Base-by-base conservation (phyloP, 1,140 invertebrate genomes). In the Danaus melanippus region DNA sequence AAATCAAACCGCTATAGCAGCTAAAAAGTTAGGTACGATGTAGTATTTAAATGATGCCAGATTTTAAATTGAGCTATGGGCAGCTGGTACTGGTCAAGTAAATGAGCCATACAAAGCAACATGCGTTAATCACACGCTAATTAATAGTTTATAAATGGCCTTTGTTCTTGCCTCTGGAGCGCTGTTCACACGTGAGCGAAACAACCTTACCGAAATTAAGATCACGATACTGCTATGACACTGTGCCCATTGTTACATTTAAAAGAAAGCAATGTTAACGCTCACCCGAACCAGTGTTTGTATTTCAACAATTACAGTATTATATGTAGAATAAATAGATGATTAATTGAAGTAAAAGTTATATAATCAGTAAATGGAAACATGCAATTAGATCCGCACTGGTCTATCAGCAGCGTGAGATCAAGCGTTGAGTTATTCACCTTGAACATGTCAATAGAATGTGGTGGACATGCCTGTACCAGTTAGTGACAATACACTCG, bases 181-280 rank as follows among this genome's bases (percentile, higher is more conserved):
- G 64, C 60, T 66, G 68, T 68, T 70, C 69, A 63, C 64, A 68
- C 67, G 65, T 43, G 69, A 64, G 65, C 67, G 62, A 71, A 51
- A 62, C 56, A 78, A 78, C 77, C 74, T 76, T 78, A 76, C 67
- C 67, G 50, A 74, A 78, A 71, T 74, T 71, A 69, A 67, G 67
- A 67, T 64, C 77, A 80, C 71, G 75, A 76, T 69, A 76, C 62
- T 15, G 15, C 15, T 70, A 58, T 54, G 21, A n/a, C 9, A 40
- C 44, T 46, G 66, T 76, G 50, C 70, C 67, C 68, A 73, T 70
- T 67, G 12, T 15, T 41, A 4, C 39, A 9, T 8, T 17, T 15
- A n/a, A 41, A 44, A 12, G 7, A 39, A 52, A 32, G 21, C 21
- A 32, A 32, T 32, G 21, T 32, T 32, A 32, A 32, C 21, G 6